Evolutionary conservation across 2,797 vertebrate species (phyloP), one percentile per base, ranked within the genome.

Genomic region (Carcharodon carcharias): DNA sequence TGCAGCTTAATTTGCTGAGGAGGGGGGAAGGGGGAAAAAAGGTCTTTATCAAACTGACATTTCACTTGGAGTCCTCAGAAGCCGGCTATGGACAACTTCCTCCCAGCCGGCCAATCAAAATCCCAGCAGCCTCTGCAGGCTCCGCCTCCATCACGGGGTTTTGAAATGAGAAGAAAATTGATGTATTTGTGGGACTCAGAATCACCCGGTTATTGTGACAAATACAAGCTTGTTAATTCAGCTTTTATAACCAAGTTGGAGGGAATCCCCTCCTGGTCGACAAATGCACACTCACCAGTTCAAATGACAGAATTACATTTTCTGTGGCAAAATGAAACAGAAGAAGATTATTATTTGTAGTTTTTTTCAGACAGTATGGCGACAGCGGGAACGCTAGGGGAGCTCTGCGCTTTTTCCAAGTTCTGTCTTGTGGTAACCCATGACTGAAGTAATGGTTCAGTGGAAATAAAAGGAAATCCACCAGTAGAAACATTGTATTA

Each of bases 131-230:
- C 97, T 28, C 96, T 92, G 69, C 97, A 97, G 96, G 91, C 97
- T 97, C 97, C 98, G 96, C 97, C 97, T 97, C 73, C 97, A 96
- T 96, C 67, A 40, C 73, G 92, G 96, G 88, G 96, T 96, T 97
- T 96, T 23, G 88, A 92, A 95, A 95, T 54, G 94, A 95, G 94
- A 54, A 18, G 50, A 56, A 95, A 54, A 77, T 56, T 77, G 45
- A 95, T n/a, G 94, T 50, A 95, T 95, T 77, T 31, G 28, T 77
- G 67, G 45, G 28, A 50, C 67, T 73, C 50, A 21, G 67, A 35
- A 21, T 58, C 69, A 95, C 94, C 31, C 56, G 73, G 69, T 95
- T 73, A 77, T 71, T 31, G 69, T 77, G 94, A 95, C 94, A 95
- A 95, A 73, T 71, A 95, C 67, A 95, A n/a, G 67, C 69, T 95